Conservation (phyloP, 2,888 invertebrate species). For the Clanis bilineata region DNA sequence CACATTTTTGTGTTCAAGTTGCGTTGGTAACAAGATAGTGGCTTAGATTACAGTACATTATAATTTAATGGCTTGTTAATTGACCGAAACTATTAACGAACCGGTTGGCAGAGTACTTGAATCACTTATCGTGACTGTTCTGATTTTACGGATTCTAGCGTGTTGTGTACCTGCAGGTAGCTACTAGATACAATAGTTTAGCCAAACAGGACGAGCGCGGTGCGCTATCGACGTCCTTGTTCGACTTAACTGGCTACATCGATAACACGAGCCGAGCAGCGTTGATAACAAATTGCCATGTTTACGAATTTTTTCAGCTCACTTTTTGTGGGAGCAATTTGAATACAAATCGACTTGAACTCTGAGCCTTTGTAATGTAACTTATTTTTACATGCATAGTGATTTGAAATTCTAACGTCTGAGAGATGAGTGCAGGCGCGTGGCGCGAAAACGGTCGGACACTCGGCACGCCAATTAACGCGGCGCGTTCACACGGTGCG, state of each 20-base stretch:
- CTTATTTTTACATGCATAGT: constrained; percentile 37
- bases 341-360: background rate
- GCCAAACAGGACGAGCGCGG: constrained; percentile 36
- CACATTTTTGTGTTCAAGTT: background rate
- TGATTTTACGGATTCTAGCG: background rate
- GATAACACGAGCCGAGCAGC: constrained; percentile 52
- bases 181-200: constrained; percentile 35
- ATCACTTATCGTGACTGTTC: background rate
- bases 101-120: background rate
- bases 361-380: background rate
- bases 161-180: background rate
- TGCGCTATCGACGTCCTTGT: constrained; percentile 64
- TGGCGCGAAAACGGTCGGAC: constrained; percentile 71
- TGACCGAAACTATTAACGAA: background rate
- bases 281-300: constrained; percentile 49
- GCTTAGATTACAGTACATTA: background rate
- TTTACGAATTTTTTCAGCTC: constrained; percentile 23
- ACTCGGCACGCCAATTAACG: constrained; percentile 76
- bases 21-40: background rate
- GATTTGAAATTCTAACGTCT: constrained; percentile 59
- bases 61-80: background rate
- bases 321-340: background rate
- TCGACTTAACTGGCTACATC: constrained; percentile 61
- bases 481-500: constrained; percentile 71
- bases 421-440: constrained; percentile 60